Evolutionary conservation across 1,140 invertebrate genomes (phyloP), one percentile per base, ranked within the genome.

Genomic region (Heliconius himera): DNA sequence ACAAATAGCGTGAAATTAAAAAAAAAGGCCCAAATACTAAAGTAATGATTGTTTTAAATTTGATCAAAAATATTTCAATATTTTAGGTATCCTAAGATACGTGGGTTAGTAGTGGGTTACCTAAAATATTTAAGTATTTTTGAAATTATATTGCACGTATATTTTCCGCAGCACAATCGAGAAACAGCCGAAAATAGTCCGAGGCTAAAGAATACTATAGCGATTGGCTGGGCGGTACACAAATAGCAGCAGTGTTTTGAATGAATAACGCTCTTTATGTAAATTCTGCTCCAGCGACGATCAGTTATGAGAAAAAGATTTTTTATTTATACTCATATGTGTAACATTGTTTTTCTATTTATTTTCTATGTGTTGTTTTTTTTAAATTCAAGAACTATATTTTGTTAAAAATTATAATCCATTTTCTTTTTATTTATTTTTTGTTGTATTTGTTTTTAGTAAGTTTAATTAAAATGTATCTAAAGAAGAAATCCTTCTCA

Each of bases 111-210:
- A 6, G 33, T 33, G 33, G 2, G 22, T 26, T 26, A 29, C 13
- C 22, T 66, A 13, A 66, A 29, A 29, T 66, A 66, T 66, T 66
- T 66, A 26, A n/a, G 29, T 66, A 29, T 66, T 66, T 60, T 22
- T 70, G 20, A 72, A n/a, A 70, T 73, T 77, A 76, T 70, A 76
- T 29, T 33, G 41, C 20, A 70, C 36, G 74, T 60, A 76, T 41
- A 70, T 54, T 78, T 85, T 83, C 77, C 78, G 46, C 78, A 83
- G 85, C 86, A 89, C 82, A 88, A 88, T 90, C 88, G 85, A 89
- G 89, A 90, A 90, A 87, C 85, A 80, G 82, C 82, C 85, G 83
- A 89, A 91, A 91, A 91, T 91, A 90, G 84, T 87, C 80, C 87
- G 91, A 92, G 91, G 89, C 88, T 88, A 82, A 88, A 88, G 83